Conservation (phyloP, 2,888 invertebrate genomes). For the Nomada fucata region DNA sequence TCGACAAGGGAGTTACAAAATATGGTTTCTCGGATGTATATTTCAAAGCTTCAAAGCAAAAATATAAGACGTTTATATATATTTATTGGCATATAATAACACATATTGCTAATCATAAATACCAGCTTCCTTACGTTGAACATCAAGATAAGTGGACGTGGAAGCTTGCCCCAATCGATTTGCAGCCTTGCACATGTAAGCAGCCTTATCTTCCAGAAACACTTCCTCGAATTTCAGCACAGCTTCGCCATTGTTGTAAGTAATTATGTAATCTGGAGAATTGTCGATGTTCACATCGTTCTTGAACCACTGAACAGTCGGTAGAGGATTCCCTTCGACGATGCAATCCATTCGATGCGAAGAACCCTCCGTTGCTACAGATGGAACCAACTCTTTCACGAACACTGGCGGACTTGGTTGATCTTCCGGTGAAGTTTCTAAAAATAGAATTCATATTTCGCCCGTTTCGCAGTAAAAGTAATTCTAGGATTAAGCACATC, state of each 20-base stretch:
- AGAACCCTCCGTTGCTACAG: conserved; percentile 88
- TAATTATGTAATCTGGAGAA: conserved; percentile 90
- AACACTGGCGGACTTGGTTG: conserved; percentile 89
- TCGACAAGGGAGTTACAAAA: conserved; percentile 87
- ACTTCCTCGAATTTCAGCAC: conserved; percentile 89
- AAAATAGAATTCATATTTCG: conserved; percentile 40
- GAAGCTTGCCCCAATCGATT: conserved; percentile 89
- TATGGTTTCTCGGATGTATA: conserved; percentile 87
- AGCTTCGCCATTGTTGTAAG: conserved; percentile 93
- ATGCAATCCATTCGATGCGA: conserved; percentile 88
- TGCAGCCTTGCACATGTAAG: conserved; percentile 89
- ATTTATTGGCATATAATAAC: neutral
- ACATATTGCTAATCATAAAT: neutral
- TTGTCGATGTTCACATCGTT: conserved; percentile 89
- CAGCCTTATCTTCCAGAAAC: conserved; percentile 88
- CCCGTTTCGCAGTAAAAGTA: neutral
- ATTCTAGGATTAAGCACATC: neutral
- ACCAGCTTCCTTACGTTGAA: conserved; percentile 83
- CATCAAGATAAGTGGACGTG: conserved; percentile 87
- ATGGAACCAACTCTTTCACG: conserved; percentile 87
- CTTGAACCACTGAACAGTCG: conserved; percentile 92
- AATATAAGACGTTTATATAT: conserved; percentile 38
- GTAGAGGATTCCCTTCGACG: conserved; percentile 90
- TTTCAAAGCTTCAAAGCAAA: conserved; percentile 85
- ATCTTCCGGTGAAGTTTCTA: conserved; percentile 87